Evolutionary conservation across 2,113 vertebrate species (phyloP).

Genomic region (Cyprinodon variegatus): DNA sequence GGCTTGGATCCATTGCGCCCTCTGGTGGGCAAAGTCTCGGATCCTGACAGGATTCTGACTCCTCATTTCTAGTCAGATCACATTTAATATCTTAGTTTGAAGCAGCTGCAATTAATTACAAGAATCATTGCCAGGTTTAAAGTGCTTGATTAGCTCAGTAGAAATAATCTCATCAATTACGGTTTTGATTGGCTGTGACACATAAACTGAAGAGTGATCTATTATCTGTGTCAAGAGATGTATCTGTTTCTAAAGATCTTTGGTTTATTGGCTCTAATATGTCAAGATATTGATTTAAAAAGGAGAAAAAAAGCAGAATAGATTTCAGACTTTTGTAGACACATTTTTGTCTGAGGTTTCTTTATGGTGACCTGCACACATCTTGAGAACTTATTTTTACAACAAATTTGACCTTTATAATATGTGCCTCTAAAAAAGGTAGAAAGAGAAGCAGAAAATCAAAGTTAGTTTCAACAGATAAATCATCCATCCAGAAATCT

Average conservation of each 20-base stretch:
- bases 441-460: not conserved
- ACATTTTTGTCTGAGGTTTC: not conserved
- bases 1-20: too few relatives aligned
- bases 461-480: not conserved
- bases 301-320: not conserved
- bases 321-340: too few relatives aligned
- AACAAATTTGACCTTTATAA: too few relatives aligned
- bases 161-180: constrained; percentile 61
- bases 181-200: constrained; percentile 58
- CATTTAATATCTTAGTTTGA: constrained; percentile 30
- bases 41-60: not conserved
- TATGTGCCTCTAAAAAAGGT: not conserved
- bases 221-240: not conserved
- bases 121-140: constrained; percentile 51
- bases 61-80: constrained; percentile 34
- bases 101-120: constrained; percentile 55
- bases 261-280: not conserved
- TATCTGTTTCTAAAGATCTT: constrained; percentile 1
- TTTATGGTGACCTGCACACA: not conserved
- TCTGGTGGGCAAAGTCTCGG: too few relatives aligned
- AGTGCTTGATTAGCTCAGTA: constrained; percentile 46
- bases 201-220: constrained; percentile 34
- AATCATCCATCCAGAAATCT: not conserved
- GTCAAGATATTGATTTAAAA: not conserved
- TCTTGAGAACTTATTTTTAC: not conserved